Conservation (phyloP, 2,113 vertebrate genomes). For the Onychostruthus taczanowskii region DNA sequence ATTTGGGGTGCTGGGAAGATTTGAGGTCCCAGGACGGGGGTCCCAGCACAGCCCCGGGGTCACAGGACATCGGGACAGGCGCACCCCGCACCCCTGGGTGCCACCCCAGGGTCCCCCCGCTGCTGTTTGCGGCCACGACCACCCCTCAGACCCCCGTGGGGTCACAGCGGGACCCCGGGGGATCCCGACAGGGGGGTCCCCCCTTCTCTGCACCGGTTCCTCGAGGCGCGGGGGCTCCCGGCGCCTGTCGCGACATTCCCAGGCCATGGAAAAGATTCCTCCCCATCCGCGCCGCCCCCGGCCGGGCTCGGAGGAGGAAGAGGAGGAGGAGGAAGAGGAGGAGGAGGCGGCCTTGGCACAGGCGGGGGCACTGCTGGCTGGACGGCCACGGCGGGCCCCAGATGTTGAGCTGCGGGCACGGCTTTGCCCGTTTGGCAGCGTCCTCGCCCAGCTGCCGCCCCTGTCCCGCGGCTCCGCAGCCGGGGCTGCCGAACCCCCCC, state of each 20-base stretch:
- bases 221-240: not conserved
- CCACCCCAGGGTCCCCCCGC: not conserved
- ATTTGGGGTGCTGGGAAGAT: no score
- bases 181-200: not conserved
- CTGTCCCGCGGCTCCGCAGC: not conserved
- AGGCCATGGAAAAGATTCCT: not conserved
- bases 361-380: not conserved
- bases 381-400: not conserved
- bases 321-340: not conserved
- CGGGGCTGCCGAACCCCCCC: not conserved
- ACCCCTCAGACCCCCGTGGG: not conserved
- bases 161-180: not conserved
- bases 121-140: not conserved
- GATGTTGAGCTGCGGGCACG: conserved; percentile 50
- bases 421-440: conserved; percentile 36
- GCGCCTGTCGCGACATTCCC: not conserved
- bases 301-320: not conserved
- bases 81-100: not conserved
- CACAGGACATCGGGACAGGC: accelerated
- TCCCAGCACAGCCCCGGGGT: no score
- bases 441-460: conserved; percentile 20
- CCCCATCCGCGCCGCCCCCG: no score
- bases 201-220: accelerated
- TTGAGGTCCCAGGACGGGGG: accelerated
- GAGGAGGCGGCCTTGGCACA: not conserved